A percentile compares a stretch with the other conserved stretches of the same genome.
phyloP scores from a whole-genome alignment of 2,888 invertebrate genomes.

The Drymonia ruficornis region DNA sequence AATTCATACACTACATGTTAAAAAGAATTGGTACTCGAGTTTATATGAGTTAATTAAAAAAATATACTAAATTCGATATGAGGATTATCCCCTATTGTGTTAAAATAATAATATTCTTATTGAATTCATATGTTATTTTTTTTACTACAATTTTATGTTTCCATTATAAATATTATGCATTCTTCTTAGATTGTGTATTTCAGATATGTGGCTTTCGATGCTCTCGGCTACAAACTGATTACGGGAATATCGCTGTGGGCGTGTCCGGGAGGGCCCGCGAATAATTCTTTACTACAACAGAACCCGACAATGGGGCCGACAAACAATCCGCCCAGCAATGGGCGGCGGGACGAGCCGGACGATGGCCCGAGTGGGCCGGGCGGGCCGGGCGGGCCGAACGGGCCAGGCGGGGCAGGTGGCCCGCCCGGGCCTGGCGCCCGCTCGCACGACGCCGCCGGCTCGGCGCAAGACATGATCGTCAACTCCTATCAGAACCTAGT shows the following conservation, averaged over 20 bases:
- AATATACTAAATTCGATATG: too few relatives aligned
- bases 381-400: too few relatives aligned
- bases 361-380: conserved; percentile 48
- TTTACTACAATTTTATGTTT: conserved; percentile 2
- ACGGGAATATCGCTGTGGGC: conserved; percentile 90
- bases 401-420: too few relatives aligned
- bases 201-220: conserved; percentile 94
- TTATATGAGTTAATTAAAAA: too few relatives aligned
- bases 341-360: conserved; percentile 53
- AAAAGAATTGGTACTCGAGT: too few relatives aligned
- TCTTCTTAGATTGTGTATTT: conserved; percentile 45
- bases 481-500: conserved; percentile 80
- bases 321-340: conserved; percentile 52
- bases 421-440: too few relatives aligned
- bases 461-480: conserved; percentile 73
- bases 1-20: too few relatives aligned
- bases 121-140: not conserved
- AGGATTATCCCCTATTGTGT: too few relatives aligned
- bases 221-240: conserved; percentile 91
- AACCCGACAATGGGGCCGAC: conserved; percentile 47
- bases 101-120: too few relatives aligned
- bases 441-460: conserved; percentile 52
- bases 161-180: conserved; percentile 4
- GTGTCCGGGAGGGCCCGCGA: conserved; percentile 43
- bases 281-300: conserved; percentile 53